Conservation (phyloP, 2,113 vertebrate species). For the Boulengeromyrus knoepffleri region DNA sequence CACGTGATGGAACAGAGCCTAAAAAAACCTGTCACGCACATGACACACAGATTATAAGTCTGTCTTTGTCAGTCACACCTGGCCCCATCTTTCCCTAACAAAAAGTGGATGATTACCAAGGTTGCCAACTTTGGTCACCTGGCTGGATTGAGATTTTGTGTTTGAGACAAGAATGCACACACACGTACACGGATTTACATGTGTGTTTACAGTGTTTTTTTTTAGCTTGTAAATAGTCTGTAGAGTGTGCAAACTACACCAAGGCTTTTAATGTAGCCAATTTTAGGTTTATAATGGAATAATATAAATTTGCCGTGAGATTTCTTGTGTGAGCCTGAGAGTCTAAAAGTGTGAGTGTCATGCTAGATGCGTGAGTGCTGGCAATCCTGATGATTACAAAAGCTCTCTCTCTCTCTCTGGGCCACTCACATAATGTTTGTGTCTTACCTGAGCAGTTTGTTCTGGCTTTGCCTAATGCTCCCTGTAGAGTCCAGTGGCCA, state of each 20-base stretch:
- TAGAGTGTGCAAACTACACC: neutral
- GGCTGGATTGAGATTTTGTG: neutral
- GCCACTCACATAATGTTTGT: neutral
- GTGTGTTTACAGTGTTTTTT: neutral
- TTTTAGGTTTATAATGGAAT: neutral
- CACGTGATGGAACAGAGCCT: neutral
- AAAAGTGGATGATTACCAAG: neutral
- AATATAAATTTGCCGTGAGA: neutral
- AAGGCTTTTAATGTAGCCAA: neutral
- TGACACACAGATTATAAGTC: neutral
- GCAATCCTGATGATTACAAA: neutral
- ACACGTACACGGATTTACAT: neutral
- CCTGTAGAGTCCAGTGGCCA: neutral
- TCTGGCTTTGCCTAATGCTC: neutral
- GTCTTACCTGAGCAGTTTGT: neutral
- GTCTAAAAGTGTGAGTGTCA: neutral
- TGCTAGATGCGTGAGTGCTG: neutral
- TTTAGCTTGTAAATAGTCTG: neutral
- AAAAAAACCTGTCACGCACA: neutral
- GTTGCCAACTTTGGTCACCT: neutral
- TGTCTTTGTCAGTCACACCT: neutral
- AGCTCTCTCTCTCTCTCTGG: neutral
- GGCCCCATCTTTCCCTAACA: neutral
- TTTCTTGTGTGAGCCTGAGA: neutral
- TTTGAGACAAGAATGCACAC: neutral